Base-by-base conservation (phyloP, 2,888 invertebrate species). In the Crossocerus cetratus region DNA sequence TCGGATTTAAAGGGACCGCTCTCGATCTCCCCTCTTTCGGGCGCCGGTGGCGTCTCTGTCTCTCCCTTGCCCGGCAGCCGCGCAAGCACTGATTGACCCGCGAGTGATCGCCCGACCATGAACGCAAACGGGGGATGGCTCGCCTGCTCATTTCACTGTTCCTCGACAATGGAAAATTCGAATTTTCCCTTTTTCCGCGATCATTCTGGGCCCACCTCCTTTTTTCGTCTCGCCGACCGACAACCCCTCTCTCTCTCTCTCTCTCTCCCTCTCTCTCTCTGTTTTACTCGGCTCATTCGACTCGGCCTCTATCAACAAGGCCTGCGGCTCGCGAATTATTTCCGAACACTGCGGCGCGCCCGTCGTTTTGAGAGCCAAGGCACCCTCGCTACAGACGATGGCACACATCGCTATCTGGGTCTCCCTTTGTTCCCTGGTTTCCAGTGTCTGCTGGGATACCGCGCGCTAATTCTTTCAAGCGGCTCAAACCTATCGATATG, bases 1-100 rank as follows among this genome's bases (percentile, higher is more conserved):
- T 84, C 85, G 82, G 79, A 83, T 86, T 87, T 87, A 85, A 86
- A 84, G 83, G 78, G 76, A 77, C 49, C 32, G 59, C 76, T 70
- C 73, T 71, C 74, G 65, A 79, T 67, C 67, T 70, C 64, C 66
- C 63, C 58, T 68, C 62, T 57, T 43, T 44, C 16, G 49, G 49
- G 4, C n/a, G n/a, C 45, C 11, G 49, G 43, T 42, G n/a, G 20
- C 18, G 22, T 32, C 43, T 18, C 49, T 14, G n/a, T 14, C 57
- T 45, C 53, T 18, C 65, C 13, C 53, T 22, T 42, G 20, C 49
- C 54, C 57, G 22, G 57, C 55, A 20, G 22, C 62, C 70, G 69
- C 59, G 73, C 73, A 65, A 71, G 71, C 80, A 76, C 73, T 83
- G 81, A 83, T 83, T 80, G 83, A 80, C 77, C 81, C 76, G 77